These are phyloP conservation scores for Nestor notabilis DNA, from an alignment of 2,113 vertebrate species.

Conservation along the genomic window DNA sequence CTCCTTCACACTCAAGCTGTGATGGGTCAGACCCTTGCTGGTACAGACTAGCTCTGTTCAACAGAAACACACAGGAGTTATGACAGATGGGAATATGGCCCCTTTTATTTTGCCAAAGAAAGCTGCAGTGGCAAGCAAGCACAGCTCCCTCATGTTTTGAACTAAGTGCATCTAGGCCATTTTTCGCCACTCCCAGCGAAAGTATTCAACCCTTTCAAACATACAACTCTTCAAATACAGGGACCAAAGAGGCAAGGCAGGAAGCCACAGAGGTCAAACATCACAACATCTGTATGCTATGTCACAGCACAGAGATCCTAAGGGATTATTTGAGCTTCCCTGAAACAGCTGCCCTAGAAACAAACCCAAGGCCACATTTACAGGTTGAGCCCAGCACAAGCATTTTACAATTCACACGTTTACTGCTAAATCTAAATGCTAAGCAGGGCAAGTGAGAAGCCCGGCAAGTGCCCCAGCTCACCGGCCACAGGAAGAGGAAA, in stretches of 20 bases:
- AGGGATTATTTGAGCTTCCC: not conserved
- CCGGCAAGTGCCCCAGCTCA: not conserved
- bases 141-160: not conserved
- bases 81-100: not conserved
- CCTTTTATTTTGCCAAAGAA: not conserved
- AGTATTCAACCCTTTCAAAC: not conserved
- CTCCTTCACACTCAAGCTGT: not conserved
- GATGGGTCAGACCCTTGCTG: not conserved
- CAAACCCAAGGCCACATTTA: not conserved
- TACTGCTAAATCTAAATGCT: not conserved
- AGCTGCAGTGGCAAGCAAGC: not conserved
- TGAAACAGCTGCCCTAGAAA: not conserved
- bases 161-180: no score
- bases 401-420: not conserved
- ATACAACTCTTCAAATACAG: not conserved
- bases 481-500: rapidly evolving
- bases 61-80: not conserved
- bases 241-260: not conserved
- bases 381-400: not conserved
- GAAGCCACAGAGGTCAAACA: not conserved
- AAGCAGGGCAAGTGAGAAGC: not conserved
- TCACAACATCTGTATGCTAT: not conserved
- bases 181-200: not conserved
- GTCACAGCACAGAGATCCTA: rapidly evolving
- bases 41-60: not conserved